phyloP scores from a whole-genome alignment of 2,113 vertebrate species.

The Mionectes macconnelli region DNA sequence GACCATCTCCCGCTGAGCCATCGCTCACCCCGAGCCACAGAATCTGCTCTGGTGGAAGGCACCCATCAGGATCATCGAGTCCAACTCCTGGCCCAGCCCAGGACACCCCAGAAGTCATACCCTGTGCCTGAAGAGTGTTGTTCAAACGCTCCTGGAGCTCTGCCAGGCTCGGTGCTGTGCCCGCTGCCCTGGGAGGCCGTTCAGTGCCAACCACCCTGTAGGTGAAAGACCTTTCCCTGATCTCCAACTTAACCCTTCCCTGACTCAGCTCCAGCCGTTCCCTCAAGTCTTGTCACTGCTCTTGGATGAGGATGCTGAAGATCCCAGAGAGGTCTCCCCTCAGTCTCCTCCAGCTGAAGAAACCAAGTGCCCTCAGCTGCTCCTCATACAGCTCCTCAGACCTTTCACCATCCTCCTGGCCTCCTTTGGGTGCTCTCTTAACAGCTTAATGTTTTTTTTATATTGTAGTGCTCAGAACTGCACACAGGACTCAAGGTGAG shows the following conservation, averaged over 20 bases:
- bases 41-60: background rate
- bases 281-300: rapidly evolving
- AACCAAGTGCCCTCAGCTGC: background rate
- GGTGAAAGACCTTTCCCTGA: background rate
- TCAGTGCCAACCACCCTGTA: background rate
- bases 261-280: background rate
- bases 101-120: background rate
- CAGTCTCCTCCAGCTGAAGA: background rate
- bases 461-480: background rate
- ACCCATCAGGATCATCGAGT: background rate
- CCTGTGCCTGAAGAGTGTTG: background rate
- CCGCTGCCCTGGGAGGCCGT: background rate
- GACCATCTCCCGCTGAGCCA: background rate
- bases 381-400: background rate
- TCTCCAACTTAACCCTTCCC: background rate
- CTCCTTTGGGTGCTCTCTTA: background rate
- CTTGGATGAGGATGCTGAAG: rapidly evolving
- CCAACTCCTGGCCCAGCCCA: background rate
- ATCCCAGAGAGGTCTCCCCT: background rate
- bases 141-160: background rate
- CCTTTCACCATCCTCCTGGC: background rate
- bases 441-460: background rate
- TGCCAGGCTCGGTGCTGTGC: background rate
- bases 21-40: background rate
- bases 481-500: background rate